Percentiles rank a stretch among this genome's conserved stretches.
Conservation (phyloP, 2,888 invertebrate species). For the Lasius platythorax region DNA sequence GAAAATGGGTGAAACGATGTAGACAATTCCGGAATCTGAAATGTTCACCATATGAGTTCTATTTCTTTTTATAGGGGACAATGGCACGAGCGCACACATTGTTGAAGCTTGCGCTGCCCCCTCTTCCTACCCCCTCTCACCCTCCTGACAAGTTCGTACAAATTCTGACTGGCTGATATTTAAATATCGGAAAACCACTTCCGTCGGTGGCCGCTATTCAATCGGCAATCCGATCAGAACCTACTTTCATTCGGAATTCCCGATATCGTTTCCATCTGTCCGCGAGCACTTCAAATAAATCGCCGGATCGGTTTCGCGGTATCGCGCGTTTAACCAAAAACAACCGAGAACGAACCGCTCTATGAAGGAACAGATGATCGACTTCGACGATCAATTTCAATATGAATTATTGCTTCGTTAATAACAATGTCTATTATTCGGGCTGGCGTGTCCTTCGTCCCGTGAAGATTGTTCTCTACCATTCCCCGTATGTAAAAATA, state of each 20-base stretch:
- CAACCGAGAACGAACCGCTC: conserved; percentile 41
- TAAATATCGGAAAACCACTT: conserved; percentile 78
- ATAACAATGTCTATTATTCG: conserved; percentile 49
- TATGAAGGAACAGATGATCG: conserved; percentile 35
- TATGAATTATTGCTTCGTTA: conserved; percentile 64
- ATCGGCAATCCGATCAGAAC: conserved; percentile 74
- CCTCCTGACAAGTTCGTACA: conserved; percentile 27
- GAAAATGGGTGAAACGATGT: background rate
- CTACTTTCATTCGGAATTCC: conserved; percentile 75
- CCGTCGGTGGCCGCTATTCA: conserved; percentile 68
- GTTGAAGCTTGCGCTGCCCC: background rate
- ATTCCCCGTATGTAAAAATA: conserved; percentile 6
- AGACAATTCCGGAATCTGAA: background rate
- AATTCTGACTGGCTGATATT: conserved; percentile 65
- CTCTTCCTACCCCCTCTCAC: background rate
- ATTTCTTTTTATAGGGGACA: conserved; percentile 10
- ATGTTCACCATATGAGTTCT: background rate
- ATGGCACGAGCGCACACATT: background rate
- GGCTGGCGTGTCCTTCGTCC: background rate
- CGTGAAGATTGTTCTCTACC: conserved; percentile 1
- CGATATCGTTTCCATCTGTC: conserved; percentile 72
- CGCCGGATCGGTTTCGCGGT: conserved; percentile 62
- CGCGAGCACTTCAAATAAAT: conserved; percentile 68
- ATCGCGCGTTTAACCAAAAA: conserved; percentile 50
- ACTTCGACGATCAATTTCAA: conserved; percentile 46